A percentile compares a stretch with the other conserved stretches of the same genome.
Conservation (phyloP, 30 jellyfish, hydroid and myxozoan species). For the Clytia hemisphaerica region DNA sequence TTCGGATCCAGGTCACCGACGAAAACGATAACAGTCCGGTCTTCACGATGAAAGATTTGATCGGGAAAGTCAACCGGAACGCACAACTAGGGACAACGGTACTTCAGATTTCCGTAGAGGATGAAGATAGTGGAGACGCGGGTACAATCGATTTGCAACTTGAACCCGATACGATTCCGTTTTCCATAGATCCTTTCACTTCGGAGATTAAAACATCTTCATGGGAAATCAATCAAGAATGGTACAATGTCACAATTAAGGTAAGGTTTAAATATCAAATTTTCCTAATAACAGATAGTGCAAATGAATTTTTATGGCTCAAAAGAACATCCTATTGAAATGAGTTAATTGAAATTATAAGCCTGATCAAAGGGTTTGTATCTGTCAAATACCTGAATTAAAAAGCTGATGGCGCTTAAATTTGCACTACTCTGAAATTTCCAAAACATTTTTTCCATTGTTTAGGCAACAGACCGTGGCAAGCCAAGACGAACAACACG, state of each 20-base stretch:
- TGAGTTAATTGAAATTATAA: no score
- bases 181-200: constrained; percentile 87
- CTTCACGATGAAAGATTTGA: constrained; percentile 58
- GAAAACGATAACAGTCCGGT: constrained; percentile 79
- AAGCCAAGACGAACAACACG: constrained; percentile 54
- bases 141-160: constrained; percentile 74
- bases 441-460: no score
- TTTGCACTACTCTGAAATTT: no score
- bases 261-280: no score
- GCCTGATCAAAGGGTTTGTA: no score
- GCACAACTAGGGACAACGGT: constrained; percentile 95
- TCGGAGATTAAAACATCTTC: constrained; percentile 55
- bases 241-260: constrained; percentile 71
- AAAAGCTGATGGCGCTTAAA: no score
- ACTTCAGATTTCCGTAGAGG: constrained; percentile 55
- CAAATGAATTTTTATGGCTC: no score
- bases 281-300: no score
- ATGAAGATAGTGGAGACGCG: constrained; percentile 85
- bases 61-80: constrained; percentile 71
- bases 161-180: constrained; percentile 52
- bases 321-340: no score
- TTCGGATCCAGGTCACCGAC: constrained; percentile 56
- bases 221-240: constrained; percentile 31
- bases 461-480: constrained; percentile 76
- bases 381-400: no score